Conservation (phyloP, 2,797 vertebrate species). For the Catamblyrhynchus diadema region DNA sequence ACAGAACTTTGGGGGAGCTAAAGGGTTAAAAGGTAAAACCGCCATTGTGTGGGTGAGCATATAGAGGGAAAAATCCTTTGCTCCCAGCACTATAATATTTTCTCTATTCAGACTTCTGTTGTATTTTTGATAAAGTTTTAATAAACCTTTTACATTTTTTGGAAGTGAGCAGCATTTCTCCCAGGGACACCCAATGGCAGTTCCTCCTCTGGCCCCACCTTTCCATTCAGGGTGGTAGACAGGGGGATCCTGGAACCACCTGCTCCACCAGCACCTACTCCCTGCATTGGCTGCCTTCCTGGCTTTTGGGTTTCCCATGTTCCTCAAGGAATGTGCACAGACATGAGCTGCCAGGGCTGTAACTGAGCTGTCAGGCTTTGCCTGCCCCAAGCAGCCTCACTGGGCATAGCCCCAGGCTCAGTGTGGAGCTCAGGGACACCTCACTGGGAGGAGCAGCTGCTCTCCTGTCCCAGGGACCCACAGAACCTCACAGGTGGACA, state of each 20-base stretch:
- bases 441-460: background rate
- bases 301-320: background rate
- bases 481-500: accelerated
- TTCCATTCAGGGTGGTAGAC: background rate
- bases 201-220: background rate
- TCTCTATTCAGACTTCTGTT: background rate
- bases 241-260: background rate
- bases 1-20: background rate
- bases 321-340: background rate
- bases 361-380: background rate
- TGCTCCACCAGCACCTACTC: no score
- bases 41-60: background rate
- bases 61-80: background rate
- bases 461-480: background rate
- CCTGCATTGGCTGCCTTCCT: background rate
- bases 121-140: background rate
- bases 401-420: background rate
- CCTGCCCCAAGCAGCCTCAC: background rate
- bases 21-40: background rate
- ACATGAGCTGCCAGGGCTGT: background rate
- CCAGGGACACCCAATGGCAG: background rate
- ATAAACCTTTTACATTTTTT: background rate
- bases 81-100: background rate
- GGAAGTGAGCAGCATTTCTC: background rate
- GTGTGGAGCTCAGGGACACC: background rate